A percentile compares a stretch with the other conserved stretches of the same genome.
phyloP scores from a whole-genome alignment of 2,797 vertebrate species.

The Oreortyx pictus region DNA sequence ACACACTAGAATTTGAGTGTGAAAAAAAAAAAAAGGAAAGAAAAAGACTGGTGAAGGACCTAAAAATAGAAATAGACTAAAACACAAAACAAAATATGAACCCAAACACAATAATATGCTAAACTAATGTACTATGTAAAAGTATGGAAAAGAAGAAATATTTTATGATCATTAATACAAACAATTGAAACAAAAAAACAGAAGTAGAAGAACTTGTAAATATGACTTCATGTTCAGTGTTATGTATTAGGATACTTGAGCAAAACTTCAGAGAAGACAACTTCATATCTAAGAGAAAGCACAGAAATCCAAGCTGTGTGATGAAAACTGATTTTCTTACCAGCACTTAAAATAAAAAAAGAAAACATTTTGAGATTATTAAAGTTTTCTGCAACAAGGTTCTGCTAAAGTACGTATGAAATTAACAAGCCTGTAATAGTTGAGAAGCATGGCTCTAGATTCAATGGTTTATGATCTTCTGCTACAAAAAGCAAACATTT shows the following conservation, averaged over 20 bases:
- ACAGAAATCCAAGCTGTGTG: neutral
- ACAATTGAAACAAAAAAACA: neutral
- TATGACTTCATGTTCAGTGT: neutral
- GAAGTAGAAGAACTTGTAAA: neutral
- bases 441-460: neutral
- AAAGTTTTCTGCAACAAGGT: neutral
- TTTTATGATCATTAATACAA: neutral
- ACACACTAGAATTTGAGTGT: neutral
- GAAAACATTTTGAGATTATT: neutral
- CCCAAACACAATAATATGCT: neutral
- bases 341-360: neutral
- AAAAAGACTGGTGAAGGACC: neutral
- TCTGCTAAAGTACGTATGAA: neutral
- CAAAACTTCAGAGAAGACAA: neutral
- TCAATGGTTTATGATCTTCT: neutral
- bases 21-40: neutral
- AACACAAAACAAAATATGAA: neutral
- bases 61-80: neutral
- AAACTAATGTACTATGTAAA: neutral
- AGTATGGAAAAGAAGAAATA: neutral
- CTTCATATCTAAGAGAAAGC: neutral
- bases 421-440: neutral
- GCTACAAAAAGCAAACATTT: neutral
- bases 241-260: neutral
- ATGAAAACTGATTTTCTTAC: neutral